These are phyloP conservation scores for Fistularia commersonii DNA, from an alignment of 2,797 vertebrate species.

Conservation along the genomic window DNA sequence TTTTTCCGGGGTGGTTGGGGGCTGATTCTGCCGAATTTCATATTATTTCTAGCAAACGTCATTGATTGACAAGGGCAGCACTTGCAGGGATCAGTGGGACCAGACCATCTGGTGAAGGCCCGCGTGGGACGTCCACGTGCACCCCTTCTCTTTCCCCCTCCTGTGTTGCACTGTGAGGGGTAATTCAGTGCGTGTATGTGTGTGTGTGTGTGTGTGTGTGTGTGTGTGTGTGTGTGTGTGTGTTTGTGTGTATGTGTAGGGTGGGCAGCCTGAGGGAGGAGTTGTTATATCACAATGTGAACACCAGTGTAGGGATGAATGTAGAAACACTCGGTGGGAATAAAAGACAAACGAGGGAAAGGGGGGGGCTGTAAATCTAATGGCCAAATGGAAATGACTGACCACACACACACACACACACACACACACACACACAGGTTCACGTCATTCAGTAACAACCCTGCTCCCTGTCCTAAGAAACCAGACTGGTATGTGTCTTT, in stretches of 20 bases:
- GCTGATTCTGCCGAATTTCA: too few species aligned
- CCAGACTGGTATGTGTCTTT: constrained; percentile 46
- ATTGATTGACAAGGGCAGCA: too few species aligned
- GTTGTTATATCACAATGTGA: constrained; percentile 32
- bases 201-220: too few species aligned
- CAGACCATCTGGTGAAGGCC: too few species aligned
- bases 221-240: background rate
- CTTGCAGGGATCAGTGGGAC: too few species aligned
- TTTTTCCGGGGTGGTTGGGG: too few species aligned
- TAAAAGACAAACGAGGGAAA: constrained; percentile 43
- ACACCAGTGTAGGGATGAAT: constrained; percentile 34
- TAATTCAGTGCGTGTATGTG: constrained; percentile 59
- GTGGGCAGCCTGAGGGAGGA: constrained; percentile 4
- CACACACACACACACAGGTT: constrained; percentile 10
- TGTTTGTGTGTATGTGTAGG: constrained; percentile 1
- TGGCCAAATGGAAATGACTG: constrained; percentile 33
- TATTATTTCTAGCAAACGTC: too few species aligned
- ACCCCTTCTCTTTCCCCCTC: constrained; percentile 13
- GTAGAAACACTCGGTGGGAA: constrained; percentile 25
- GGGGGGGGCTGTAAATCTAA: constrained; percentile 40
- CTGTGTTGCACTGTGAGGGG: constrained; percentile 36
- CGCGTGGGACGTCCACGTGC: background rate
- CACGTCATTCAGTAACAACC: constrained; percentile 33
- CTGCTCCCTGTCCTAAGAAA: constrained; percentile 46
- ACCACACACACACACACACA: constrained; percentile 43